phyloP scores from a whole-genome alignment of 1,140 invertebrate genomes.

The Drosophila sturtevanti region DNA sequence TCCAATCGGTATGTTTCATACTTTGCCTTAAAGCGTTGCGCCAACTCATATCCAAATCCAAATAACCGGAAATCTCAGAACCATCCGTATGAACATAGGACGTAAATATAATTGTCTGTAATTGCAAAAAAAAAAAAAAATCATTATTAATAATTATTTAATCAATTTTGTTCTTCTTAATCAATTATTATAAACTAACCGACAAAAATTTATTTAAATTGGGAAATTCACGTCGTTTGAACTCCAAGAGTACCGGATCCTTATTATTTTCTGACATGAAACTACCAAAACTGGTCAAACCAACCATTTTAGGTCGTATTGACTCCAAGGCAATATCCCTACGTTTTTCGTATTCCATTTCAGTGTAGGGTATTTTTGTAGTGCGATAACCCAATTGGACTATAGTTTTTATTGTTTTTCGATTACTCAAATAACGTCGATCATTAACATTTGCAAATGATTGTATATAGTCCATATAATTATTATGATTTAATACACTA shows the following conservation, averaged over 20 bases:
- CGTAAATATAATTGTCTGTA: conserved; percentile 74
- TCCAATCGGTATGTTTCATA: conserved; percentile 57
- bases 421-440: conserved; percentile 42
- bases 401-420: conserved; percentile 25
- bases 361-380: conserved; percentile 47
- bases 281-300: conserved; percentile 25
- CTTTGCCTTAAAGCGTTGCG: conserved; percentile 17
- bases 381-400: conserved; percentile 73
- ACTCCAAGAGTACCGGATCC: conserved; percentile 61
- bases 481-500: conserved; percentile 50
- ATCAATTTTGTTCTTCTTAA: neutral
- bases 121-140: neutral
- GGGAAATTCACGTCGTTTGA: conserved; percentile 53
- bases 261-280: conserved; percentile 25
- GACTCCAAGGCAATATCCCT: conserved; percentile 45
- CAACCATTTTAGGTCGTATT: conserved; percentile 49
- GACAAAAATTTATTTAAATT: conserved; percentile 65
- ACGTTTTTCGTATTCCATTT: conserved; percentile 45
- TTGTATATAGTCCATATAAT: conserved; percentile 63
- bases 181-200: conserved; percentile 28
- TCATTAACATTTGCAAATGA: conserved; percentile 61
- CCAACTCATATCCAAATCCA: conserved; percentile 73
- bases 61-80: conserved; percentile 69
- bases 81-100: conserved; percentile 42
- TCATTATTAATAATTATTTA: neutral